Evolutionary conservation across 2,888 invertebrate genomes (phyloP).

Genomic region (Andrena praecox): DNA sequence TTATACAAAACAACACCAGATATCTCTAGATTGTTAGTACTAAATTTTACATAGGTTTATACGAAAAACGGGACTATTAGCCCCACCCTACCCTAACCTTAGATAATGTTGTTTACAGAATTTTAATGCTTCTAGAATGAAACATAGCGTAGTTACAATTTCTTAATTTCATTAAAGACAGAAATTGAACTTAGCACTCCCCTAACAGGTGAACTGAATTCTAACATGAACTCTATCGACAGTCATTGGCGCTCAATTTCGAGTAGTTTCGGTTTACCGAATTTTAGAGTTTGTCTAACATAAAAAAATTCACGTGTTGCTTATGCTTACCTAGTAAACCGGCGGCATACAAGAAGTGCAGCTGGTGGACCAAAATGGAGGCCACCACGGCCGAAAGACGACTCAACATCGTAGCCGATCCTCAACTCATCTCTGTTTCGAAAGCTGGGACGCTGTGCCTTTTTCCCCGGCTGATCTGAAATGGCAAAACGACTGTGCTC

Average conservation of each 20-base stretch:
- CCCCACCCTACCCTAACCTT: too few species aligned
- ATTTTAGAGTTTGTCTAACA: background rate
- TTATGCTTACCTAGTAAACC: constrained; percentile 74
- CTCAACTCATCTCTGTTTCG: constrained; percentile 82
- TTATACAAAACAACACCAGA: too few species aligned
- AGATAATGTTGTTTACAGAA: too few species aligned
- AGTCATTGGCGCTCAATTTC: too few species aligned
- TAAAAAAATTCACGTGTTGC: background rate
- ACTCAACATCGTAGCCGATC: constrained; percentile 81
- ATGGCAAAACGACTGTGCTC: background rate
- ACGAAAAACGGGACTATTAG: too few species aligned
- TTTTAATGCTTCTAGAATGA: too few species aligned
- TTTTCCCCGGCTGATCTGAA: constrained; percentile 50
- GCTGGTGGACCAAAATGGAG: constrained; percentile 80
- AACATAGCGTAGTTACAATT: background rate
- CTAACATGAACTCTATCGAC: background rate
- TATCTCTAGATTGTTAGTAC: too few species aligned
- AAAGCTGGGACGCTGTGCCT: constrained; percentile 48
- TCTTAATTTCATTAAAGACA: background rate
- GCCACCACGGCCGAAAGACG: constrained; percentile 82
- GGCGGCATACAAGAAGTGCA: constrained; percentile 75
- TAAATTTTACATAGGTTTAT: too few species aligned
- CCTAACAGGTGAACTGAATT: background rate
- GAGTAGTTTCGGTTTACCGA: too few species aligned
- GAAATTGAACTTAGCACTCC: too few species aligned